phyloP scores from a whole-genome alignment of 2,797 vertebrate genomes.

The Triplophysa bombifrons region DNA sequence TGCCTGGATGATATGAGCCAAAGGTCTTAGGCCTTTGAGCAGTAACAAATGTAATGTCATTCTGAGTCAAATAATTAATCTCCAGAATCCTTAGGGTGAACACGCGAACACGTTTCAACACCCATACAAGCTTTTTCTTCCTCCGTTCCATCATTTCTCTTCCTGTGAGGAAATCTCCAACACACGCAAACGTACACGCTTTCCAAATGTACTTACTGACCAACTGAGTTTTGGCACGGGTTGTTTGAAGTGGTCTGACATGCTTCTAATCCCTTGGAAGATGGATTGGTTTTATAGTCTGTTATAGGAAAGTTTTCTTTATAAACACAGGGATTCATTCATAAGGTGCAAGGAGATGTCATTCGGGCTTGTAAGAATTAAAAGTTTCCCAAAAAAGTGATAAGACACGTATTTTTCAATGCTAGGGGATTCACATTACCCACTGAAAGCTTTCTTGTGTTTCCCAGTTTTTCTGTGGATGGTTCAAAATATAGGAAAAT shows the following conservation, averaged over 20 bases:
- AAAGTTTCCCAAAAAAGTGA: not conserved
- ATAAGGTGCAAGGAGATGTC: constrained; percentile 7
- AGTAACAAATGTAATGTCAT: constrained; percentile 66
- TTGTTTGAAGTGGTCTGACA: not conserved
- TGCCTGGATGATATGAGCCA: constrained; percentile 39
- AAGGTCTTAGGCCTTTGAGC: constrained; percentile 25
- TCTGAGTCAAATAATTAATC: constrained; percentile 58
- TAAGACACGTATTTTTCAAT: not conserved
- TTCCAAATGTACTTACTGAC: constrained; percentile 3
- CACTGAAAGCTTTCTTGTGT: constrained; percentile 51
- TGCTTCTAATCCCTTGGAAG: constrained; percentile 39
- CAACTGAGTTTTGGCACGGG: not conserved
- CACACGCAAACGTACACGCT: constrained; percentile 46
- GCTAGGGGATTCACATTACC: constrained; percentile 51
- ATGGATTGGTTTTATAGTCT: constrained; percentile 26
- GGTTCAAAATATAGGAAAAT: constrained; percentile 62
- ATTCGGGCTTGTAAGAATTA: not conserved
- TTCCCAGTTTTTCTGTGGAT: constrained; percentile 49
- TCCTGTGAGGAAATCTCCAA: not conserved
- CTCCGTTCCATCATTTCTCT: not conserved
- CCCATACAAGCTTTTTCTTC: constrained; percentile 36
- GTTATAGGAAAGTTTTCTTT: constrained; percentile 16
- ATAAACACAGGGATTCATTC: constrained; percentile 29
- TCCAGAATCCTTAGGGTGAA: not conserved
- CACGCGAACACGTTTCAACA: not conserved